Base-by-base conservation (phyloP, 2,888 invertebrate genomes). In the Cephus pygmeus region DNA sequence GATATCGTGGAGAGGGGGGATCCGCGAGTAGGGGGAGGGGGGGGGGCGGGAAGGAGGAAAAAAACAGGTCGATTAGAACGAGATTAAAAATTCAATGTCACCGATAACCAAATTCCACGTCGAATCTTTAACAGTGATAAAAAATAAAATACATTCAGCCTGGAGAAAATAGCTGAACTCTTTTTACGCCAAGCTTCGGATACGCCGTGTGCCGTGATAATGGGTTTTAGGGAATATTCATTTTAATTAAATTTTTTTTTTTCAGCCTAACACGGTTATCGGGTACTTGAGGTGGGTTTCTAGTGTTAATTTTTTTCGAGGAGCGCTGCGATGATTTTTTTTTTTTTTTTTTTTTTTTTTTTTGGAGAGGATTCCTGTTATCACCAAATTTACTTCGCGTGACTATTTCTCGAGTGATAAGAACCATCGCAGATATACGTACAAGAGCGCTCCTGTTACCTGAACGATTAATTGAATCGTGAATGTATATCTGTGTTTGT, bases 71-170 rank as follows among this genome's bases (percentile, higher is more conserved):
- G 56, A 56, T 56, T 56, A 56, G 23, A 56, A 23, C 2, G 56
- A 56, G 74, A 74, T 74, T 56, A 35, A 78, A 77, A 85, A 86
- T 87, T 86, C 86, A 88, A 88, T 87, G 87, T 88, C 87, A 87
- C 83, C 80, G 87, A 86, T 87, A 87, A 87, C 77, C 74, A 23
- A 75, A 69, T 69, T 30, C 30, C 33, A 30, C 31, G 33, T 30
- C 31, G 6, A 69, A 30, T 71, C 34, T 31, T 71, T 12, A 9
- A 6, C 31, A 1, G 6, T 34, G 71, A 71, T 71, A 71, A 71
- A 3, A 12, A 71, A 3, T 2, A 35, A 11, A 11, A 3, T 35
- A 35, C 11, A 35, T 23, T 15, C 15, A 1, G 23, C 6, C 23
- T 23, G 23, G 23, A 56, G 56, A 56, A 56, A 56, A 23, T 9